Evolutionary conservation across 2,797 vertebrate genomes (phyloP).

Genomic region (Sebastes elongatus): DNA sequence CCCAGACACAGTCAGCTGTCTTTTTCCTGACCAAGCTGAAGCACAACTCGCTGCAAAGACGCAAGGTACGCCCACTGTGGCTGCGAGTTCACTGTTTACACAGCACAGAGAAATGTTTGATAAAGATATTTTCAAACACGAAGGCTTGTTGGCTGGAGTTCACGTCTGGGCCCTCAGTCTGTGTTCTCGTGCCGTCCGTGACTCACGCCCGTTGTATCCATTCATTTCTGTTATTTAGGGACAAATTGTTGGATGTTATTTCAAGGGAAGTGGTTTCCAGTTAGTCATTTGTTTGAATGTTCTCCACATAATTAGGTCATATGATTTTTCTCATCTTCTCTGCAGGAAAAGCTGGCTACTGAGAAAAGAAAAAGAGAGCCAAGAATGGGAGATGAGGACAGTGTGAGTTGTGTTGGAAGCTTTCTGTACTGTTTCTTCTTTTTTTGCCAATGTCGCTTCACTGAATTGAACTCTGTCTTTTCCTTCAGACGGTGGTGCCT

Average conservation of each 20-base stretch:
- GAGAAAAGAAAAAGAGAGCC: conserved; percentile 49
- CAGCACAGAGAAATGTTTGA: conserved; percentile 21
- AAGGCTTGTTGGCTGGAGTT: conserved; percentile 19
- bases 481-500: conserved; percentile 39
- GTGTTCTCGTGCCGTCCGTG: background rate
- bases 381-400: conserved; percentile 75
- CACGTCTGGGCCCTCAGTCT: conserved; percentile 1
- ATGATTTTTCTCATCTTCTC: conserved; percentile 28
- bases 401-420: conserved; percentile 60
- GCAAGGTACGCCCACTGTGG: conserved; percentile 77
- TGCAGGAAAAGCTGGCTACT: conserved; percentile 73
- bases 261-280: background rate
- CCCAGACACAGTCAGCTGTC: conserved; percentile 81
- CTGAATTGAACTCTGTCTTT: background rate
- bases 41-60: conserved; percentile 82
- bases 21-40: conserved; percentile 94
- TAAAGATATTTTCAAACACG: conserved; percentile 31
- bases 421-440: background rate
- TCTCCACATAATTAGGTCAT: conserved; percentile 33
- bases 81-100: conserved; percentile 27
- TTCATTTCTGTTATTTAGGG: background rate
- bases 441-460: background rate
- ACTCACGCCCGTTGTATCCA: background rate
- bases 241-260: background rate
- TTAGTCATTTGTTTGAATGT: background rate